Conservation (phyloP, 1,140 invertebrate species). For the Drosophila oshimai region DNA sequence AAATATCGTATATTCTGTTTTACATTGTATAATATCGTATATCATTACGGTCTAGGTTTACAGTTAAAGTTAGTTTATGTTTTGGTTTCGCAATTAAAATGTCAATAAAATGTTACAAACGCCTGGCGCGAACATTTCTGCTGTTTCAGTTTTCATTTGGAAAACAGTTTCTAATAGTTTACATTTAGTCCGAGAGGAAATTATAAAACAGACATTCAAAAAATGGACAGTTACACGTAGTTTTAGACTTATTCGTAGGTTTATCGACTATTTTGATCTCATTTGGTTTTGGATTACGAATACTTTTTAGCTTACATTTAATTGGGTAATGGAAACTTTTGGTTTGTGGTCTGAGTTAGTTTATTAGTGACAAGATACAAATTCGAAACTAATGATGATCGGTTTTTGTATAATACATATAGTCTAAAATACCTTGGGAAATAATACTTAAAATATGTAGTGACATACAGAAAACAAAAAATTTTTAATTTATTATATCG, state of each 20-base stretch:
- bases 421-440: not conserved
- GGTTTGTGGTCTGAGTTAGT: not conserved
- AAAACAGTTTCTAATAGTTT: conserved; percentile 33
- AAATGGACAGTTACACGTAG: conserved; percentile 36
- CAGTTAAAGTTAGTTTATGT: conserved; percentile 33
- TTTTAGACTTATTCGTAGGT: conserved; percentile 27
- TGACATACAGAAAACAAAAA: too few relatives aligned
- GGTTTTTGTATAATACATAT: not conserved
- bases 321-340: not conserved
- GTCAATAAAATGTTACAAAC: conserved; percentile 35
- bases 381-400: not conserved
- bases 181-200: conserved; percentile 29
- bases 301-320: conserved; percentile 14
- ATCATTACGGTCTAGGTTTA: conserved; percentile 42
- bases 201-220: not conserved
- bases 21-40: conserved; percentile 51
- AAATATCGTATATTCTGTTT: conserved; percentile 49
- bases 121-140: conserved; percentile 38
- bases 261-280: conserved; percentile 46
- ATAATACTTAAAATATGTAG: not conserved
- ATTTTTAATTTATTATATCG: not conserved
- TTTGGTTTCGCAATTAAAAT: conserved; percentile 34
- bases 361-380: not conserved
- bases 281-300: conserved; percentile 34
- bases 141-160: not conserved